Conservation (phyloP, 1,140 invertebrate genomes). For the Calephelis nemesis region DNA sequence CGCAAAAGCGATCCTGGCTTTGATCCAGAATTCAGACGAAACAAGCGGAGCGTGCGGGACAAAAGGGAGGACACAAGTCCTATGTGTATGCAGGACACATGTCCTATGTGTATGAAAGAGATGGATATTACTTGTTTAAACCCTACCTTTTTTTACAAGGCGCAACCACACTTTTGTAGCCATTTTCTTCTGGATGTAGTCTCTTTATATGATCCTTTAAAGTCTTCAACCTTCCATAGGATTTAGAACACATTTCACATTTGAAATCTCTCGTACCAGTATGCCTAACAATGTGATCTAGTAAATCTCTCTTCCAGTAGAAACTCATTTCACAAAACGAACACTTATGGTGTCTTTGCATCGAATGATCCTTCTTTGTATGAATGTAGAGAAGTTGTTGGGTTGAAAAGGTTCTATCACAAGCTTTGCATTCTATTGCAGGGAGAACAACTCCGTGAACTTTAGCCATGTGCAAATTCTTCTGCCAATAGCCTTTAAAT, state of each 20-base stretch:
- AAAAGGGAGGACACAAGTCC: too few species aligned
- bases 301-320: conserved; percentile 41
- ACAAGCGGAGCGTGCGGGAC: too few species aligned
- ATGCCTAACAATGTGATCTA: conserved; percentile 71
- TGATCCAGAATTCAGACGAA: too few species aligned
- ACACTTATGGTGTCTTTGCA: conserved; percentile 49
- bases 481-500: conserved; percentile 57
- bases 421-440: conserved; percentile 47
- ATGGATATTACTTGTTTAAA: too few species aligned
- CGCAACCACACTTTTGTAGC: conserved; percentile 50
- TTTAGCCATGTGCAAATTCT: conserved; percentile 51
- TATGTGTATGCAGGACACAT: too few species aligned
- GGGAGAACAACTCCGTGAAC: conserved; percentile 40
- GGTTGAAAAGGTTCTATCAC: conserved; percentile 46
- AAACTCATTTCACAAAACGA: conserved; percentile 41
- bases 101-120: too few species aligned
- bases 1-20: too few species aligned
- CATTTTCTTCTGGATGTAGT: conserved; percentile 66
- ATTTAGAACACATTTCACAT: conserved; percentile 82
- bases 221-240: conserved; percentile 77
- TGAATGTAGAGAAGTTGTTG: conserved; percentile 43
- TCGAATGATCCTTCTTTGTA: conserved; percentile 53
- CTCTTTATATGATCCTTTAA: conserved; percentile 78
- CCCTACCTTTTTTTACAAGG: too few species aligned
- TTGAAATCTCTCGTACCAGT: conserved; percentile 86